Evolutionary conservation across 92 coral and sea anemone genomes (phyloP).

Genomic region (Paramuricea clavata): DNA sequence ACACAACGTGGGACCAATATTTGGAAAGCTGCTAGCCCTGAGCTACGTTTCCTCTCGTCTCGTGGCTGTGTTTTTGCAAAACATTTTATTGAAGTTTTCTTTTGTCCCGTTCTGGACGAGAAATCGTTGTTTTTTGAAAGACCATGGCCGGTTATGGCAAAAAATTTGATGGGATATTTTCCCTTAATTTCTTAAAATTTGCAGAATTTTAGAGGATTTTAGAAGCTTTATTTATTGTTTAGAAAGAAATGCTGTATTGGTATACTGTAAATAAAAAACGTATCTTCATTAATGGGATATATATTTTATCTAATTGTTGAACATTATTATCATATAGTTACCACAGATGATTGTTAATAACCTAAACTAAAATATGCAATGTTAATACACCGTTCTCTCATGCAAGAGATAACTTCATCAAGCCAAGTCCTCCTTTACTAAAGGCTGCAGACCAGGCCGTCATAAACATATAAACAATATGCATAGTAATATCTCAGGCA

Average conservation of each 20-base stretch:
- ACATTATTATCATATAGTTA: background rate
- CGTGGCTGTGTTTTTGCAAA: conserved; percentile 26
- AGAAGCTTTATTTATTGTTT: conserved; percentile 34
- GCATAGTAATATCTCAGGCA: conserved; percentile 22
- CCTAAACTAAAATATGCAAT: background rate
- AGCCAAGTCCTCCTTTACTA: conserved; percentile 71
- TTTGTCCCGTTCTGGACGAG: conserved; percentile 3
- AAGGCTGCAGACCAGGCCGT: conserved; percentile 82
- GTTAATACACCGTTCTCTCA: background rate
- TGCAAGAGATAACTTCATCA: conserved; percentile 52
- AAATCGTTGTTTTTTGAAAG: background rate
- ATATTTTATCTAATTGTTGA: background rate
- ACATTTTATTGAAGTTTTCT: conserved; percentile 19
- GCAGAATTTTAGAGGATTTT: conserved; percentile 19
- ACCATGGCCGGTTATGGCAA: background rate
- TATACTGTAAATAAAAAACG: conserved; percentile 7
- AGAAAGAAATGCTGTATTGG: conserved; percentile 21
- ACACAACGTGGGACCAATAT: background rate
- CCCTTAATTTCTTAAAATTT: conserved; percentile 5
- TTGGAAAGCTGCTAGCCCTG: background rate
- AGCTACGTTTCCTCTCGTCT: conserved; percentile 15
- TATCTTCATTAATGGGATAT: background rate
- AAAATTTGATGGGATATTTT: background rate
- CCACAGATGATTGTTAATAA: background rate
- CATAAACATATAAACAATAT: conserved; percentile 62